A percentile compares a stretch with the other conserved stretches of the same genome.
Conservation (phyloP, 2,888 invertebrate genomes). For the Silvanus unidentatus region DNA sequence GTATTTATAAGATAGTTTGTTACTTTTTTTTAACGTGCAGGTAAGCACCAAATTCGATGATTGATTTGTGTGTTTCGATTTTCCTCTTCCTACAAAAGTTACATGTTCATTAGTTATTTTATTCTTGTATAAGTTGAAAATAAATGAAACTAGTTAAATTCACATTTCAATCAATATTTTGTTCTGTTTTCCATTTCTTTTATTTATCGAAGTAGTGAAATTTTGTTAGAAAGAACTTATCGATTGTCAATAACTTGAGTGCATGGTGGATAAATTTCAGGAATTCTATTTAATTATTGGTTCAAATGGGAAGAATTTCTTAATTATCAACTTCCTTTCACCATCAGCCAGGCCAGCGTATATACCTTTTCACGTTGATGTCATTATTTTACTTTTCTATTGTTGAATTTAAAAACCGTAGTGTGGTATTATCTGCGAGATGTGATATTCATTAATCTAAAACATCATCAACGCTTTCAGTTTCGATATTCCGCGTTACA, state of each 20-base stretch:
- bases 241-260: slow-evolving; percentile 18
- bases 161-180: no score
- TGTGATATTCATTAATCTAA: slow-evolving; percentile 4
- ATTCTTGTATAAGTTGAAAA: no score
- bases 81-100: slow-evolving; percentile 48
- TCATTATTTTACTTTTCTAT: slow-evolving; percentile 14
- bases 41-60: slow-evolving; percentile 50
- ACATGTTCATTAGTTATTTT: no score
- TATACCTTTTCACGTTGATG: slow-evolving; percentile 13
- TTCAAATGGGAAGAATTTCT: slow-evolving; percentile 34
- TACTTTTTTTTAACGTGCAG: slow-evolving; percentile 56
- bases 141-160: no score
- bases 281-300: slow-evolving; percentile 17
- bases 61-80: slow-evolving; percentile 48
- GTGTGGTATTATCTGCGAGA: not conserved
- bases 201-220: no score
- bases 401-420: slow-evolving; percentile 11
- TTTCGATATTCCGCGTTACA: not conserved
- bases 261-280: slow-evolving; percentile 15
- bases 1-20: slow-evolving; percentile 31
- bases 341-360: not conserved
- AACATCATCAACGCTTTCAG: slow-evolving; percentile 1
- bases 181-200: slow-evolving; percentile 5
- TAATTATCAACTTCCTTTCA: slow-evolving; percentile 29
- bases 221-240: not conserved